Evolutionary conservation across 1,140 invertebrate species (phyloP), one percentile per base, ranked within the genome.

Genomic region (Drosophila triauraria): DNA sequence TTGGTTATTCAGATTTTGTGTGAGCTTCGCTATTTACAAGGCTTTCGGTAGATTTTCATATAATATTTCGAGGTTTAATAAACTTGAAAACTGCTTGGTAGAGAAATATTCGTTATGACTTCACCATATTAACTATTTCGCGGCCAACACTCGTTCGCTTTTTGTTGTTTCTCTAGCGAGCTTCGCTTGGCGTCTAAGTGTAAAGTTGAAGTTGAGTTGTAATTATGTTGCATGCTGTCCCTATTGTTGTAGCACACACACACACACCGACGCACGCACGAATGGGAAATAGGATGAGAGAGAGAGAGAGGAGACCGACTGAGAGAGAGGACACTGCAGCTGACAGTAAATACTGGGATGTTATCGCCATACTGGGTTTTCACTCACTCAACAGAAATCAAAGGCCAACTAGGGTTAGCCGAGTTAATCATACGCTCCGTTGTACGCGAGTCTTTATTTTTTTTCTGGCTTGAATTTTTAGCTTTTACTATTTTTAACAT

Each of bases 181-280:
- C 80, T 80, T 65, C 78, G 71, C 40, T 63, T 47, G 46, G 47
- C 53, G 69, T 87, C 84, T 88, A 85, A 68, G 78, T 32, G 61
- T 59, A 78, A 58, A 78, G 51, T 77, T 61, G 59, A 69, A 81
- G 74, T 71, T 67, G 64, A 62, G 60, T 50, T 75, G 61, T 83
- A 87, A 84, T 87, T 87, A 87, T 87, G 84, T 80, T 87, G 82
- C 80, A 83, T 57, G 72, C 72, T 78, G 75, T 40, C 68, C 44
- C 53, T 56, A 58, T 65, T 75, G 71, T 76, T 65, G 74, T 75
- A 75, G 40, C 60, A 15, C 47, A 71, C 32, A 62, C 42, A 53
- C 35, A 57, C 44, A 50, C 53, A 40, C 32, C 32, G 32, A 35
- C 27, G 7, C 25, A 47, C 58, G 23, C 32, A 53, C 30, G 40